These are phyloP conservation scores for Nebria salina DNA, from an alignment of 2,888 invertebrate species.

Conservation along the genomic window DNA sequence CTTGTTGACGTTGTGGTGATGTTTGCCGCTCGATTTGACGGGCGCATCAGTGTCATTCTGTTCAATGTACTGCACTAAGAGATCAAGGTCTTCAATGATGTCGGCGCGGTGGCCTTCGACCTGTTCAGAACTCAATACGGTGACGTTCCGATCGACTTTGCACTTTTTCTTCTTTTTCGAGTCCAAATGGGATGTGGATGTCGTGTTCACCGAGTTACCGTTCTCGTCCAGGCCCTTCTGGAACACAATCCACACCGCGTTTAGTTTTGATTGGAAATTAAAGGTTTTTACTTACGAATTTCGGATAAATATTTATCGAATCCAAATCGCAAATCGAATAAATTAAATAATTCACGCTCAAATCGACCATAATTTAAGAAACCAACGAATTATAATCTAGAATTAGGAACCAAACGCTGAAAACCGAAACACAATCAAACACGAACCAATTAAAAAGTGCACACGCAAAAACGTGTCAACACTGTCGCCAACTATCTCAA, in stretches of 20 bases:
- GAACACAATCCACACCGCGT: conserved; percentile 54
- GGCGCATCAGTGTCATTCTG: conserved; percentile 66
- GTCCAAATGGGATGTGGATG: conserved; percentile 64
- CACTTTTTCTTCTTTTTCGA: conserved; percentile 68
- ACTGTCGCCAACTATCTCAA: neutral
- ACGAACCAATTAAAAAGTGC: neutral
- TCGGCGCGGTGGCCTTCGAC: conserved; percentile 78
- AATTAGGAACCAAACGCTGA: no score
- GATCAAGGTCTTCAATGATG: conserved; percentile 75
- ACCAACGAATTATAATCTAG: no score
- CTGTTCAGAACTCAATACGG: conserved; percentile 62
- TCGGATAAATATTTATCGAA: neutral
- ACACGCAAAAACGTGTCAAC: neutral
- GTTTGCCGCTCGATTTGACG: conserved; percentile 52
- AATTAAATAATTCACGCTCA: neutral
- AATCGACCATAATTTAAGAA: neutral
- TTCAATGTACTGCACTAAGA: conserved; percentile 81
- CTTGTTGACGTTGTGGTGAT: conserved; percentile 48
- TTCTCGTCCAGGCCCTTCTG: conserved; percentile 81
- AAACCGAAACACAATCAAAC: neutral
- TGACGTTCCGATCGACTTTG: conserved; percentile 66
- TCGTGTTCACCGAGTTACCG: conserved; percentile 75
- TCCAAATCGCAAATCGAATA: neutral
- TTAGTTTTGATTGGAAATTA: neutral
- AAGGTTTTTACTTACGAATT: neutral